Evolutionary conservation across 2,888 invertebrate species (phyloP), one percentile per base, ranked within the genome.

Genomic region (Zygothrica quintamaculata): DNA sequence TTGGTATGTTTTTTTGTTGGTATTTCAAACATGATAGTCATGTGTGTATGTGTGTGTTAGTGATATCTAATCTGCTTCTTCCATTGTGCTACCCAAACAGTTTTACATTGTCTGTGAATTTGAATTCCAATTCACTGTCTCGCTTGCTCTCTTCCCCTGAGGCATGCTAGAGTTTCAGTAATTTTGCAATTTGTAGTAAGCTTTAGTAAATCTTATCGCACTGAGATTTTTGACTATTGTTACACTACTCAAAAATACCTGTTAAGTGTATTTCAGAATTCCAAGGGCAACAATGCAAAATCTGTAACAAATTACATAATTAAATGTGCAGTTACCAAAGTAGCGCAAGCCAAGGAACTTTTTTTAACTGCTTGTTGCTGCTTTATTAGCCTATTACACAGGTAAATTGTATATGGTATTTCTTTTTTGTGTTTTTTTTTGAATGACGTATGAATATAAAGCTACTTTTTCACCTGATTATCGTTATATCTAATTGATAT

Each of bases 401-500:
- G 6, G 7, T 36, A 29, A 29, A 29, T 29, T 5, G 13, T n/a
- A n/a, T n/a, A n/a, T n/a, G n/a, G n/a, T n/a, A n/a, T n/a, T n/a
- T n/a, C n/a, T n/a, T n/a, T n/a, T n/a, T n/a, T n/a, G n/a, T n/a
- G n/a, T 13, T 13, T 15, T 2, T 25, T 25, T 51, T 36, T 29
- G 15, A 25, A 11, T 42, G 29, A 39, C 40, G 15, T 31, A 11
- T 42, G 29, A 39, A 48, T 59, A 59, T 62, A 77, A 74, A 77
- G 59, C 61, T 60, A 77, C 65, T 68, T 74, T 72, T 65, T 74
- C 78, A 70, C 69, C 77, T 80, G 84, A 80, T 71, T 77, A 71
- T 73, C 53, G 71, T 48, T 43, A 48, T 72, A 84, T 43, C 52
- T 72, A 84, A 79, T 79, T 79, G 82, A 79, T 74, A 79, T 79